Percentiles rank a stretch among this genome's conserved stretches.
phyloP scores from a whole-genome alignment of 92 coral and sea anemone genomes.

The Muricea muricata region DNA sequence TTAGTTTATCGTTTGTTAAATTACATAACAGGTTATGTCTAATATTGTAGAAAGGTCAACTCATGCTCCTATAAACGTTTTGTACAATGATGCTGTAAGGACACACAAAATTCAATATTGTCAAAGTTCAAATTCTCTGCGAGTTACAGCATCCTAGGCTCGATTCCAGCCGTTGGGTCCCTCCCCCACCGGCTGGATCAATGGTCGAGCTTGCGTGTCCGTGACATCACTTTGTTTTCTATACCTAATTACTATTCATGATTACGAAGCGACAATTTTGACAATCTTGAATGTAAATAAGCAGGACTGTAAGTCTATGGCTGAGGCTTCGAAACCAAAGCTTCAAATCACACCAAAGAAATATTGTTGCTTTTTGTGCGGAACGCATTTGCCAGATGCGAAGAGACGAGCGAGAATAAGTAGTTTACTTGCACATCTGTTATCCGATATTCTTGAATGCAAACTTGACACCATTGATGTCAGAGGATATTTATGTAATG shows the following conservation, averaged over 20 bases:
- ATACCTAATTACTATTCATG: background rate
- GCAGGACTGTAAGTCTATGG: too few species aligned
- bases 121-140: too few species aligned
- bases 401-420: background rate
- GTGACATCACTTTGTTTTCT: background rate
- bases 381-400: background rate
- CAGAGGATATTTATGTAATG: background rate
- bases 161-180: background rate
- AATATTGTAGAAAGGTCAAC: too few species aligned
- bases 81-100: too few species aligned
- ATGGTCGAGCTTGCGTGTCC: background rate
- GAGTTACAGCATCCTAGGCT: too few species aligned
- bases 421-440: background rate
- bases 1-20: too few species aligned
- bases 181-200: conserved; percentile 1
- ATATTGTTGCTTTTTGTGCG: background rate
- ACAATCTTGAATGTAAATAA: background rate
- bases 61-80: too few species aligned
- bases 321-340: background rate
- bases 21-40: too few species aligned
- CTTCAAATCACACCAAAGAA: background rate
- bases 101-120: too few species aligned
- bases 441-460: background rate
- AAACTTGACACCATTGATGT: background rate
- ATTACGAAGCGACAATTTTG: background rate